These are phyloP conservation scores for Calameuta idolon DNA, from an alignment of 2,888 invertebrate species.

Conservation along the genomic window DNA sequence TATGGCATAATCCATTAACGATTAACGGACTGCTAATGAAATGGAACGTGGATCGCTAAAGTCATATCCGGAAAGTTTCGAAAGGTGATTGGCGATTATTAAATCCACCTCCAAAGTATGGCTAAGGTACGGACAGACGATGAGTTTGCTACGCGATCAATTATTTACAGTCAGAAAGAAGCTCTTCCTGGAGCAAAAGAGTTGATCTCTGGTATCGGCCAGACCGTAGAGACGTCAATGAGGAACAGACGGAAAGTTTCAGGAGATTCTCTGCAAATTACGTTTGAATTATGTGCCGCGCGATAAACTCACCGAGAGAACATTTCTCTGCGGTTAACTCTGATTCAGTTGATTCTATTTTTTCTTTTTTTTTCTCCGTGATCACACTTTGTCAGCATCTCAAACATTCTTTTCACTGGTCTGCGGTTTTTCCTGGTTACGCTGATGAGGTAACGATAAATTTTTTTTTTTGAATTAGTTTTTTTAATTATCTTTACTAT, in stretches of 20 bases:
- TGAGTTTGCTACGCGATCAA: background rate
- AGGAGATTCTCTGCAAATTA: slow-evolving; percentile 15
- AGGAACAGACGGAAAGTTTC: slow-evolving; percentile 12
- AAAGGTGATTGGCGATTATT: background rate
- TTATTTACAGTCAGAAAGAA: background rate
- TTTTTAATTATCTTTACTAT: background rate
- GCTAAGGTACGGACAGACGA: background rate
- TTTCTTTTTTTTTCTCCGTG: background rate
- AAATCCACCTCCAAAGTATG: background rate
- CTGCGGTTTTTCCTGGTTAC: background rate
- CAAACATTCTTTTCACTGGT: background rate
- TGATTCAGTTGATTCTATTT: background rate
- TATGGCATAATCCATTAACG: slow-evolving; percentile 40
- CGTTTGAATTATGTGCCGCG: slow-evolving; percentile 26
- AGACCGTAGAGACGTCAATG: background rate
- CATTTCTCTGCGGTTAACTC: slow-evolving; percentile 6
- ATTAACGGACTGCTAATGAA: slow-evolving; percentile 46
- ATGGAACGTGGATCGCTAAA: slow-evolving; percentile 22
- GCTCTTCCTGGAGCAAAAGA: background rate
- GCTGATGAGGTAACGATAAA: background rate
- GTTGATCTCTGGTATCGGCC: background rate
- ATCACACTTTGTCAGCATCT: background rate
- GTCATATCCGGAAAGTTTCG: background rate
- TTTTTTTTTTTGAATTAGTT: background rate
- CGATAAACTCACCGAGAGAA: slow-evolving; percentile 21